A percentile compares a stretch with the other conserved stretches of the same genome.
These are phyloP conservation scores for Drosophila birchii DNA, from an alignment of 2,888 invertebrate species.

Conservation along the genomic window DNA sequence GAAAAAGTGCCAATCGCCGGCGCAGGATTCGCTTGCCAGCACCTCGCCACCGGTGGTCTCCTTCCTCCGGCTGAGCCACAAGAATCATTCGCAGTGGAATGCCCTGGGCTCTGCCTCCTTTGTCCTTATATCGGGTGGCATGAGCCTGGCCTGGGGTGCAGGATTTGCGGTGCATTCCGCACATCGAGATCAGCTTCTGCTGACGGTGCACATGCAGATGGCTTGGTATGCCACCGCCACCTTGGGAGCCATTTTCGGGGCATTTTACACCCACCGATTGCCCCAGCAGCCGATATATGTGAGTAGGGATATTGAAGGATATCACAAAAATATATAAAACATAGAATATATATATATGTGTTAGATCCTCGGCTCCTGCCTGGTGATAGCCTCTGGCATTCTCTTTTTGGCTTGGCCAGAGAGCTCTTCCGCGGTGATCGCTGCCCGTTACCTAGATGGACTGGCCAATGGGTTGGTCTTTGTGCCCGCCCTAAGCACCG, in stretches of 20 bases:
- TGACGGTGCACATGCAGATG: slow-evolving; percentile 59
- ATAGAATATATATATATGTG: neutral
- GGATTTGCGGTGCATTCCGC: slow-evolving; percentile 70
- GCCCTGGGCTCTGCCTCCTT: slow-evolving; percentile 66
- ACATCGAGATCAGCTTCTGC: slow-evolving; percentile 49
- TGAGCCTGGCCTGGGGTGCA: slow-evolving; percentile 76
- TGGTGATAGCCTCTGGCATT: slow-evolving; percentile 75
- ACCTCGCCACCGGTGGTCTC: slow-evolving; percentile 8
- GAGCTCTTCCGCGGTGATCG: slow-evolving; percentile 52
- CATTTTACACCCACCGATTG: slow-evolving; percentile 62
- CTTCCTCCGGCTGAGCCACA: slow-evolving; percentile 54
- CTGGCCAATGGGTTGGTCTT: slow-evolving; percentile 80
- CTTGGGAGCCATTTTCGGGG: slow-evolving; percentile 72
- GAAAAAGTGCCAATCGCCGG: slow-evolving; percentile 49
- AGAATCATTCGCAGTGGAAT: slow-evolving; percentile 75
- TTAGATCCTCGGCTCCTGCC: slow-evolving; percentile 63
- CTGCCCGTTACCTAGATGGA: slow-evolving; percentile 81
- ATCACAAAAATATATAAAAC: too few relatives aligned
- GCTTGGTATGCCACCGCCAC: slow-evolving; percentile 79
- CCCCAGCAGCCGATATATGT: slow-evolving; percentile 73
- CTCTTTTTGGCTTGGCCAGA: slow-evolving; percentile 61
- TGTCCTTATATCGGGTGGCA: slow-evolving; percentile 79
- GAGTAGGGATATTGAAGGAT: slow-evolving; percentile 38
- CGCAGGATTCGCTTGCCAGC: slow-evolving; percentile 34
- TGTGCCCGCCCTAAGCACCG: slow-evolving; percentile 72